Conservation (phyloP, 2,888 invertebrate species). For the Trissoscelio sp. region DNA sequence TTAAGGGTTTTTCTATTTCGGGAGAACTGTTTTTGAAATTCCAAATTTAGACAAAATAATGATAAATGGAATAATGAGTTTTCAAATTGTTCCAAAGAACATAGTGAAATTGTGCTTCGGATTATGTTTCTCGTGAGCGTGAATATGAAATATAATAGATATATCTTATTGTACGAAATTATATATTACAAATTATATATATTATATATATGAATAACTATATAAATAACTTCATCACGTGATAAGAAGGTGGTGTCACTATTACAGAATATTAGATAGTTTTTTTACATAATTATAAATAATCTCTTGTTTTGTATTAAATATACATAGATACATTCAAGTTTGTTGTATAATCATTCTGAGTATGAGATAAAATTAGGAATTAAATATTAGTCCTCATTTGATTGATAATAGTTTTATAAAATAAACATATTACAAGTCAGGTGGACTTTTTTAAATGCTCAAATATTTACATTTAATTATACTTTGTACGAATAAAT, state of each 20-base stretch:
- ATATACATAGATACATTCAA: too few relatives aligned
- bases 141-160: slow-evolving; percentile 30
- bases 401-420: too few relatives aligned
- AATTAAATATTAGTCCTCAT: too few relatives aligned
- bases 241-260: slow-evolving; percentile 30
- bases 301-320: too few relatives aligned
- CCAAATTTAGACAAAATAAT: background rate
- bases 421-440: too few relatives aligned
- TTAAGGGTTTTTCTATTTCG: slow-evolving; percentile 11
- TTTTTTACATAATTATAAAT: too few relatives aligned
- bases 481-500: too few relatives aligned
- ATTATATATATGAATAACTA: slow-evolving; percentile 17
- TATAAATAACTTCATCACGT: slow-evolving; percentile 18
- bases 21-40: background rate
- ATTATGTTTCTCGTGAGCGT: slow-evolving; percentile 30
- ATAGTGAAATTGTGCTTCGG: slow-evolving; percentile 30
- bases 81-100: slow-evolving; percentile 1
- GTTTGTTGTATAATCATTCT: too few relatives aligned
- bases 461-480: too few relatives aligned
- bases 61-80: background rate
- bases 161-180: slow-evolving; percentile 36
- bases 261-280: background rate
- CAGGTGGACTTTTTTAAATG: too few relatives aligned
- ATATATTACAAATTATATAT: slow-evolving; percentile 21
- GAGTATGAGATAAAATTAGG: too few relatives aligned